Conservation (phyloP, 2,888 invertebrate species). For the Alitta virens region DNA sequence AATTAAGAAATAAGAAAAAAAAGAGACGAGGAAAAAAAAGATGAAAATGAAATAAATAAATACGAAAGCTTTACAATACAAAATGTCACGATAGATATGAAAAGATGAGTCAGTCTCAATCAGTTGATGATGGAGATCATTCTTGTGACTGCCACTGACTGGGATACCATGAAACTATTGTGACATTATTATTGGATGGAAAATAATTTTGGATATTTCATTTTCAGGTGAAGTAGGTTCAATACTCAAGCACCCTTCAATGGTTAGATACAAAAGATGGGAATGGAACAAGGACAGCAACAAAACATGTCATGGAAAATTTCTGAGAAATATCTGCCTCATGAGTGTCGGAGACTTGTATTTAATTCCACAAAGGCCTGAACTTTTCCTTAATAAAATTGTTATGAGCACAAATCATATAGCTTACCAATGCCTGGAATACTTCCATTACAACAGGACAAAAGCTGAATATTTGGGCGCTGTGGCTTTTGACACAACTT, state of each 20-base stretch:
- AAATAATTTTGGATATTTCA: no score
- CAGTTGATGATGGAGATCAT: no score
- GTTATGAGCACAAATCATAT: conserved; percentile 39
- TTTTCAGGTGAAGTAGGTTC: neutral
- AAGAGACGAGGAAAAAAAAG: no score
- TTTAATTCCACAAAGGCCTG: conserved; percentile 32
- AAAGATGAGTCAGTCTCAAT: no score
- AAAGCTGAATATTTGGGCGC: conserved; percentile 33
- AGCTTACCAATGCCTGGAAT: conserved; percentile 46
- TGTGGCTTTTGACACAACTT: conserved; percentile 30
- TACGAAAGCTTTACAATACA: no score
- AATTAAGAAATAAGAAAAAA: no score
- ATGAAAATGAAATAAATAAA: no score
- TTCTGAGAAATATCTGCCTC: conserved; percentile 45
- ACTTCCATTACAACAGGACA: conserved; percentile 36
- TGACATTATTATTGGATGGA: no score
- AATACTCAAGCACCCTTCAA: conserved; percentile 33
- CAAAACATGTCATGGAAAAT: conserved; percentile 39
- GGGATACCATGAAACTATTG: no score
- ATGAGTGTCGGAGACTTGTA: conserved; percentile 49
- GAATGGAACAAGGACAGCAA: conserved; percentile 30
- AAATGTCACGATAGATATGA: no score
- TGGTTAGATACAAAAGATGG: conserved; percentile 49
- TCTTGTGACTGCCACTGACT: no score
- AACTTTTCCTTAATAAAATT: conserved; percentile 54